Evolutionary conservation across 2,888 invertebrate genomes (phyloP), one percentile per base, ranked within the genome.

Genomic region (Macrostomum cliftonense): DNA sequence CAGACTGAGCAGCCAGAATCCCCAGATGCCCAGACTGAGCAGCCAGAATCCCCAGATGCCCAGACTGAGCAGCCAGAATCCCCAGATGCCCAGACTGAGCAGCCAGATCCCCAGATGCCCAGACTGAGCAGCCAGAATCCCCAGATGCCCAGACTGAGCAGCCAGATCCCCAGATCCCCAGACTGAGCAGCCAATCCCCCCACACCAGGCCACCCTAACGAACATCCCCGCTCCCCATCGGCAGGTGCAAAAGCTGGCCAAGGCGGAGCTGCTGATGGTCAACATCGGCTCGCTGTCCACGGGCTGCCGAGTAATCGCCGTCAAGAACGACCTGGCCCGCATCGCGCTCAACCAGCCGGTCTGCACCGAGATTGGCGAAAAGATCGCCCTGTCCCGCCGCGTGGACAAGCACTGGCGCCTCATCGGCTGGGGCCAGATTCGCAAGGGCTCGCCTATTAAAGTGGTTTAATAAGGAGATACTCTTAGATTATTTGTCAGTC

Each of bases 381-480:
- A 97, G 71, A 95, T 97, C 61, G 97, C 97, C n/a, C 77, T 97
- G 43, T 93, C 91, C 68, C 79, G 97, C 67, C 80, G 95, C 73
- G 89, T 99, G 42, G 97, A 97, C 64, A 95, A 95, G 71, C 95
- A 99, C 76, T 97, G 97, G 97, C 81, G 97, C n/a, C 80, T 97
- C 67, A 99, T 97, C 69, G 97, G 97, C 59, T 97, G 97, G 97
- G 97, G 95, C 59, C 88, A 93, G 72, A 99, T 97, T 72, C 81
- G 88, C 72, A 84, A 89, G 67, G 97, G 97, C 59, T 83, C 84
- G 67, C 89, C 88, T 59, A 89, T 97, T 63, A 83, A 84, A 63
- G 91, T 93, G 11, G 46, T 39, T n/a, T n/a, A n/a, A n/a, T n/a
- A n/a, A n/a, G n/a, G n/a, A n/a, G n/a, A n/a, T n/a, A n/a, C n/a